Conservation (phyloP, 2,113 vertebrate genomes). For the Tupaia tana region DNA sequence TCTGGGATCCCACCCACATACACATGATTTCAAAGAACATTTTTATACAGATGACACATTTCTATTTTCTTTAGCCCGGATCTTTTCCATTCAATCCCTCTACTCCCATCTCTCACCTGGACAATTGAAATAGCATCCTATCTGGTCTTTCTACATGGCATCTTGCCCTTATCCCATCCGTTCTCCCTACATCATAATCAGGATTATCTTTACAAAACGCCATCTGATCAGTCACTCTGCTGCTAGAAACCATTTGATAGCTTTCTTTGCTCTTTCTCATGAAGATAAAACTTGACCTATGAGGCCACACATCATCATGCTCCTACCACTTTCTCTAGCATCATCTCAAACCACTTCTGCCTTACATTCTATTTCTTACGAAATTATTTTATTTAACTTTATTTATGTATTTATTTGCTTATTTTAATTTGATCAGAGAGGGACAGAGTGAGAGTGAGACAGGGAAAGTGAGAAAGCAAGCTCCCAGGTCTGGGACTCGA, state of each 20-base stretch:
- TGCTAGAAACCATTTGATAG: background rate
- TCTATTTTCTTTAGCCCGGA: background rate
- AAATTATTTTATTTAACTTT: too few relatives aligned
- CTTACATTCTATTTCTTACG: background rate
- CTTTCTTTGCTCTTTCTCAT: background rate
- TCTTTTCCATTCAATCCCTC: background rate
- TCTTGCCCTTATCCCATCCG: background rate
- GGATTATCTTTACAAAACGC: background rate
- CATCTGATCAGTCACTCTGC: background rate
- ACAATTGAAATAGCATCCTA: background rate
- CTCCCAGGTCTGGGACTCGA: too few relatives aligned
- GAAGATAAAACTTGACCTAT: background rate
- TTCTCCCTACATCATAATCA: background rate
- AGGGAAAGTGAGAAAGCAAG: too few relatives aligned
- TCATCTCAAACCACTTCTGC: background rate
- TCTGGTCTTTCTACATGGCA: background rate
- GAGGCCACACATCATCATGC: background rate
- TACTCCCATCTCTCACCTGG: background rate
- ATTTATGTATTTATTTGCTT: too few relatives aligned
- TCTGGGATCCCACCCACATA: background rate
- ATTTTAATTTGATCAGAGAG: too few relatives aligned
- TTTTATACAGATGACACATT: background rate
- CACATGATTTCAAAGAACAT: background rate
- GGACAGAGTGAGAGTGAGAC: too few relatives aligned
- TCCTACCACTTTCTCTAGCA: background rate